Conservation (phyloP, 1,140 invertebrate genomes). For the Drosophila pectinifera region DNA sequence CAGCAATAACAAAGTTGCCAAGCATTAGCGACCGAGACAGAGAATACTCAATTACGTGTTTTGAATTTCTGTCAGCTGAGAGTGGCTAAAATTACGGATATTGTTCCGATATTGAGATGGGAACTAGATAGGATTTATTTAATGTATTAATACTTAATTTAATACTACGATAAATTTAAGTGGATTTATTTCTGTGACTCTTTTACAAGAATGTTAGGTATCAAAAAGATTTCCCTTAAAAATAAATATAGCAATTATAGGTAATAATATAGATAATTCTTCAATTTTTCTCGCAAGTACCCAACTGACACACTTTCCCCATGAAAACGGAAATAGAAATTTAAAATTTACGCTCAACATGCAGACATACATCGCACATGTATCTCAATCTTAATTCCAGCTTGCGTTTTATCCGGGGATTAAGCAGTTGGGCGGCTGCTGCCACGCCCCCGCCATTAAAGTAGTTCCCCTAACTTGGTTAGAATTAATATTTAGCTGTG, state of each 20-base stretch:
- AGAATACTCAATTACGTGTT: slow-evolving; percentile 43
- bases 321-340: slow-evolving; percentile 18
- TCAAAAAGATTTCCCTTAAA: too few species aligned
- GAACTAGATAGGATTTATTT: background rate
- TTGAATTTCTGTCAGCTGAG: slow-evolving; percentile 3
- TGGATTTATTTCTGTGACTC: too few species aligned
- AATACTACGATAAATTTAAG: too few species aligned
- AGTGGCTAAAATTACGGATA: background rate
- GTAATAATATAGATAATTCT: too few species aligned
- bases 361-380: slow-evolving; percentile 11
- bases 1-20: slow-evolving; percentile 59
- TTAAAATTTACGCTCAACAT: slow-evolving; percentile 13
- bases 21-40: slow-evolving; percentile 23
- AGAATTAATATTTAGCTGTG: slow-evolving; percentile 78
- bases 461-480: slow-evolving; percentile 48
- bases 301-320: background rate
- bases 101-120: background rate
- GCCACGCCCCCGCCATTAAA: slow-evolving; percentile 61
- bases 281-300: background rate
- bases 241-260: too few species aligned
- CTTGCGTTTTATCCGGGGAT: slow-evolving; percentile 22
- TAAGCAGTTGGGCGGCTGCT: slow-evolving; percentile 14
- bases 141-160: background rate
- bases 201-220: too few species aligned
- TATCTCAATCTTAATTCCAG: slow-evolving; percentile 47